Evolutionary conservation across 2,888 invertebrate genomes (phyloP), one percentile per base, ranked within the genome.

Genomic region (Cynaeus angustus): DNA sequence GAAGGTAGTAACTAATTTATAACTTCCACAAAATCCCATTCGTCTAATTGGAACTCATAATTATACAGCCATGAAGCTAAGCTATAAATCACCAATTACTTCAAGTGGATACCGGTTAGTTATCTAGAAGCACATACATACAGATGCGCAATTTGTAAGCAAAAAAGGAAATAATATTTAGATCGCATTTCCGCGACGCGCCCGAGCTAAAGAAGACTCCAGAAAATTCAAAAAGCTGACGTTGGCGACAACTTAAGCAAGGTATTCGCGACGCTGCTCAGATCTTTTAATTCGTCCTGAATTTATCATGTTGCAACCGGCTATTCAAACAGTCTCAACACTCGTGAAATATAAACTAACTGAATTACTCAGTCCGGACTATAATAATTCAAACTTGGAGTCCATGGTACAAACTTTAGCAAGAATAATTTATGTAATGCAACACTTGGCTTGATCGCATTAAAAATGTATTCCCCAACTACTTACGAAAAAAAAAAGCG

Each of bases 21-120:
- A 67, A 67, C 67, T 67, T 67, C 67, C 67, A 58, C 67, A 52
- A 43, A 38, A 41, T 37, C 43, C 52, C 33, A 66, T 66, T 58
- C 43, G 48, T 61, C 59, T 67, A 67, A 67, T 67, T 67, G 67
- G 67, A 59, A 59, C 50, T 38, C 26, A 50, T 59, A 59, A 59
- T 67, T 41, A 65, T 65, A 41, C 48, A 59, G 58, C 37, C 45
- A 26, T 10, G 7, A 16, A 33, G 50, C 14, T 37, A 30, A 48
- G 58, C 67, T 45, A 59, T 67, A 67, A 67, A 67, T 67, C 67
- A 58, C 53, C 43, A 13, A 12, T 30, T 41, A 62, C 38, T 38
- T 52, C 52, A 26, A 62, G 9, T 21, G 21, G 21, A n/a, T 33
- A 33, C 33, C 33, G 33, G 33, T 33, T 33, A 33, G 7, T 33